phyloP scores from a whole-genome alignment of 2,797 vertebrate genomes.

The Enteromius afrohamiltoni region DNA sequence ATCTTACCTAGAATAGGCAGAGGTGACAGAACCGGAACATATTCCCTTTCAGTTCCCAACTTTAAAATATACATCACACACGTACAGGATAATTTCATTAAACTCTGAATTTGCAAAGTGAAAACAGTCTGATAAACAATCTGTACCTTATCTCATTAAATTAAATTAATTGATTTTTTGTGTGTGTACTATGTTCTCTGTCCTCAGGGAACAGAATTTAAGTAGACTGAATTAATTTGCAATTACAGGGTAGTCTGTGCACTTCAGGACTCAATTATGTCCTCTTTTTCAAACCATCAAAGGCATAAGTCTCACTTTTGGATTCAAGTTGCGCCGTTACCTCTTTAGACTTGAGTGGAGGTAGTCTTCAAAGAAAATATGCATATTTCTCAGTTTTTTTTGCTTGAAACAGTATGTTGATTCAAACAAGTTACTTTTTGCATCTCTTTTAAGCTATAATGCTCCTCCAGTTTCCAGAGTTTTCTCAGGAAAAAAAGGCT shows the following conservation, averaged over 20 bases:
- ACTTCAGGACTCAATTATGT: conserved; percentile 42
- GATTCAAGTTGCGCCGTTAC: conserved; percentile 27
- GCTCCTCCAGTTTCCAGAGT: background rate
- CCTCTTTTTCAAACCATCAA: conserved; percentile 39
- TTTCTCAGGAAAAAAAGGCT: background rate
- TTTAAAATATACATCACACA: conserved; percentile 26
- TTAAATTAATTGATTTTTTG: conserved; percentile 48
- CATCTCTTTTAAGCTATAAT: background rate
- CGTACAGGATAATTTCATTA: conserved; percentile 32
- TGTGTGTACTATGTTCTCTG: conserved; percentile 33
- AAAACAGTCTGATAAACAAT: conserved; percentile 46
- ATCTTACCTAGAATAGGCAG: conserved; percentile 47
- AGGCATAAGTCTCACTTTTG: conserved; percentile 45
- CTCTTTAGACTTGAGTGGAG: conserved; percentile 26
- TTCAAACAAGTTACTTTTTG: background rate
- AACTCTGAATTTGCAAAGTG: conserved; percentile 33
- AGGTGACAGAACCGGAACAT: conserved; percentile 44
- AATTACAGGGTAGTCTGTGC: conserved; percentile 44
- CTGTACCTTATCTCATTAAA: conserved; percentile 51
- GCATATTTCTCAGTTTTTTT: background rate
- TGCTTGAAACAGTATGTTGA: background rate
- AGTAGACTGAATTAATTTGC: conserved; percentile 54
- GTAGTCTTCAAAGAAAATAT: conserved; percentile 38
- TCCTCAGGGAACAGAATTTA: conserved; percentile 42
- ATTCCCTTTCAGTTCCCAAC: background rate